Evolutionary conservation across 2,888 invertebrate species (phyloP), one percentile per base, ranked within the genome.

Genomic region (Caenorhabditis becei): DNA sequence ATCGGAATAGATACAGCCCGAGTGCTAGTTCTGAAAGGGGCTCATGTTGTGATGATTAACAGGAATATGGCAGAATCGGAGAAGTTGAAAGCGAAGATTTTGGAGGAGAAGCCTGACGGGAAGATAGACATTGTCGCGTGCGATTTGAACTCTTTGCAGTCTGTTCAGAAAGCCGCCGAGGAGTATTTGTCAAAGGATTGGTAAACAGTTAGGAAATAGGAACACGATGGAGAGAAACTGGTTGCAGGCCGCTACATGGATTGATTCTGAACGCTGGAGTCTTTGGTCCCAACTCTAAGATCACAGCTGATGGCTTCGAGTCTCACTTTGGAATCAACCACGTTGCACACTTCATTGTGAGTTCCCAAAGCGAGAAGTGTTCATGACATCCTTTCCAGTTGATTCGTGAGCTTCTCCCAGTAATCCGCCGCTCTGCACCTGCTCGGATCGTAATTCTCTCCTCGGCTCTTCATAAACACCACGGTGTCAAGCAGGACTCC

Each of bases 21-120:
- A 51, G 69, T 86, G 1, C 63, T 88, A 7, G 87, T 84, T 26
- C 28, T 86, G 14, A 75, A 65, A 20, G 86, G 86, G 32, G 96
- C 96, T 89, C 94, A 94, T 82, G 94, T 97, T 0, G 93, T 97
- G 53, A 93, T 97, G 91, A 96, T 96, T 0, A 97, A 97, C 91
- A 93, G 74, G n/a, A 74, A 66, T 44, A 0, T 66, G 5, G 41
- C 10, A 16, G 74, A 58, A 35, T 69, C 67, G 41, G 62, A 62
- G 32, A 61, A 61, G 28, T 23, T 47, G 47, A 63, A 28, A 44
- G 32, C 61, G 14, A 66, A 49, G 18, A 37, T 66, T 20, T 14
- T 61, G n/a, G 44, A 35, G 3, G 71, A 80, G 18, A 47, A 59
- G 11, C 44, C 44, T 11, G 44, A 54, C 28, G 58, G 65, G 18